Conservation (phyloP, 2,113 vertebrate genomes). For the Vireo altiloquus region DNA sequence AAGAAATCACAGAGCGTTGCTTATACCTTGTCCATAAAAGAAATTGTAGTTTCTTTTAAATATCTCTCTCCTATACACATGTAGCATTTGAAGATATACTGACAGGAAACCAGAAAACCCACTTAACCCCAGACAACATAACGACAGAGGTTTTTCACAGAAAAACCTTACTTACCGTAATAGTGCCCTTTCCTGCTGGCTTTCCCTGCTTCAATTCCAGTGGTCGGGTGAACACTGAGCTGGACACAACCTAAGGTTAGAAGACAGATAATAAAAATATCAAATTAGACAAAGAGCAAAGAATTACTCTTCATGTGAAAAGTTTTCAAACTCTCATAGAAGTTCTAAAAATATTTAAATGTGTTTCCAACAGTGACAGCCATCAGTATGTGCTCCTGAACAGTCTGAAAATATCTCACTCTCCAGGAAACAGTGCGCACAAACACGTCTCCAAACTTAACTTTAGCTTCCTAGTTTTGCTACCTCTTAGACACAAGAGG, state of each 20-base stretch:
- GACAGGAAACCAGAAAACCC: neutral
- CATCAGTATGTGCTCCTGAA: neutral
- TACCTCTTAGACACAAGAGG: neutral
- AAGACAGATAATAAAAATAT: neutral
- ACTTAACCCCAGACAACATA: neutral
- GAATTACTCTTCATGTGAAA: neutral
- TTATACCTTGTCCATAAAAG: neutral
- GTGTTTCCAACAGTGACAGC: neutral
- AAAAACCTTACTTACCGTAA: conserved; percentile 70
- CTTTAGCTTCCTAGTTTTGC: neutral
- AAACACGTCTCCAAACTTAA: neutral
- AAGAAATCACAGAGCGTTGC: neutral
- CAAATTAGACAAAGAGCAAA: neutral
- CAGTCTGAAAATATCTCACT: neutral
- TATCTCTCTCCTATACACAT: neutral
- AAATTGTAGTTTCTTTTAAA: neutral
- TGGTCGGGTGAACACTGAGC: conserved; percentile 78
- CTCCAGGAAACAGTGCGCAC: neutral
- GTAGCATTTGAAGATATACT: neutral
- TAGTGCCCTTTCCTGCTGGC: conserved; percentile 86
- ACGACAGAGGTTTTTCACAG: neutral
- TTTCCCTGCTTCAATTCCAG: conserved; percentile 89
- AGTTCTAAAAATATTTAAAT: neutral
- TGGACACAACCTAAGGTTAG: conserved; percentile 84
- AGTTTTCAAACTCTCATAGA: neutral